phyloP scores from a whole-genome alignment of 2,797 vertebrate species.

The Cossypha niveicapilla region DNA sequence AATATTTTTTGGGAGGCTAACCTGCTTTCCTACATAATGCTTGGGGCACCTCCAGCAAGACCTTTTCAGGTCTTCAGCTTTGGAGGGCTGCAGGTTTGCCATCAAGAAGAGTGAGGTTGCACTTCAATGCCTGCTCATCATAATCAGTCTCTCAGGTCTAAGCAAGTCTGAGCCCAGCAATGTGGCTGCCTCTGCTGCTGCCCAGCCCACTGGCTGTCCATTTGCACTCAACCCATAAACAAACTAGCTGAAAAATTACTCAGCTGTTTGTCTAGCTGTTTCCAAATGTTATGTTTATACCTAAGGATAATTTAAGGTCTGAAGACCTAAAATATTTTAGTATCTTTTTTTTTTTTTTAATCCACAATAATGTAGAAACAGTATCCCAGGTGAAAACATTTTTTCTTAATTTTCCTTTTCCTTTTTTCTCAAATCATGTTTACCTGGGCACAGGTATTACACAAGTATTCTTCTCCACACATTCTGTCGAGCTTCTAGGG shows the following conservation, averaged over 20 bases:
- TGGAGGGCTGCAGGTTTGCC: not conserved
- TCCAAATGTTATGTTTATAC: not conserved
- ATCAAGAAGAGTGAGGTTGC: not conserved
- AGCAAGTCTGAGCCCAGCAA: not conserved
- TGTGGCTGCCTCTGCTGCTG: not conserved
- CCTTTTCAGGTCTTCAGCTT: not conserved
- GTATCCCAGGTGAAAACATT: not conserved
- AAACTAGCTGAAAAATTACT: not conserved
- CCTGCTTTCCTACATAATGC: not conserved
- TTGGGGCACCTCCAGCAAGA: not conserved
- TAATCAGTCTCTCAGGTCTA: not conserved
- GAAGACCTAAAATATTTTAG: not conserved
- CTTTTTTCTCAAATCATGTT: not conserved
- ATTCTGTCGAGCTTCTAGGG: not conserved
- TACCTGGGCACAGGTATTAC: not conserved
- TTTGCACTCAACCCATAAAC: not conserved
- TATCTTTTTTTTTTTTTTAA: not conserved
- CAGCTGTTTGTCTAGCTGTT: not conserved
- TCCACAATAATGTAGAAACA: not conserved
- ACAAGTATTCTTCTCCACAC: not conserved
- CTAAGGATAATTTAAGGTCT: not conserved
- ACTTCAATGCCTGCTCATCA: not conserved
- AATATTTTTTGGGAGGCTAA: not conserved
- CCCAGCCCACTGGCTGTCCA: not conserved
- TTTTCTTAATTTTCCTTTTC: not conserved